phyloP scores from a whole-genome alignment of 2,113 vertebrate species.

The Loxodonta africana region DNA sequence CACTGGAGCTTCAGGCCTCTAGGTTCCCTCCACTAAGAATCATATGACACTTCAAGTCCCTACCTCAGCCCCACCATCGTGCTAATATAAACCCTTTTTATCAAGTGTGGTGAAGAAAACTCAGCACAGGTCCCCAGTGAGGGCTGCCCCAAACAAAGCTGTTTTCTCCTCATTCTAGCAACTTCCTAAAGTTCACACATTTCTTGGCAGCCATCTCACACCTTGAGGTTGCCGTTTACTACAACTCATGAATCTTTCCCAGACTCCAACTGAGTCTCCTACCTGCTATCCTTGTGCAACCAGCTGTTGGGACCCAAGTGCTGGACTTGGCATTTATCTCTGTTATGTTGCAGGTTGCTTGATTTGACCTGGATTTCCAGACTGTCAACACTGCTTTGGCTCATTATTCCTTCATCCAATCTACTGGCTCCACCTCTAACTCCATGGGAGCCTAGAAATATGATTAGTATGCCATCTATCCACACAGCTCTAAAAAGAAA shows the following conservation, averaged over 20 bases:
- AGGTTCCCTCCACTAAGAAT: not conserved
- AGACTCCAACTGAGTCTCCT: not conserved
- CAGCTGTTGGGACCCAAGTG: not conserved
- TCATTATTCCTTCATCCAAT: constrained; percentile 45
- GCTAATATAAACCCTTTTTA: not conserved
- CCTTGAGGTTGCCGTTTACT: not conserved
- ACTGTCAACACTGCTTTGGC: not conserved
- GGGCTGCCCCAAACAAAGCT: not conserved
- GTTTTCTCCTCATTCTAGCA: not conserved
- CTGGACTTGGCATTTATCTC: not conserved
- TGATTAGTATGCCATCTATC: constrained; percentile 54
- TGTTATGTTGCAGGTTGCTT: not conserved
- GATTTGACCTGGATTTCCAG: not conserved
- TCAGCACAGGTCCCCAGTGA: not conserved
- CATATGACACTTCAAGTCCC: not conserved
- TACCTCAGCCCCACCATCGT: not conserved
- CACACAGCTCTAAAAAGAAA: constrained; percentile 30
- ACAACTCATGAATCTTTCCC: not conserved
- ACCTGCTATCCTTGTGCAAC: not conserved
- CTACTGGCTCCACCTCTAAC: constrained; percentile 55
- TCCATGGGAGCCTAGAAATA: constrained; percentile 44
- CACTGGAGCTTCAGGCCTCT: not conserved
- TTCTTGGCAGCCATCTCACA: not conserved
- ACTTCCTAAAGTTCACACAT: not conserved
- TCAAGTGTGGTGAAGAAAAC: not conserved